These are phyloP conservation scores for Hydriomena furcata DNA, from an alignment of 2,888 invertebrate genomes.

Conservation along the genomic window DNA sequence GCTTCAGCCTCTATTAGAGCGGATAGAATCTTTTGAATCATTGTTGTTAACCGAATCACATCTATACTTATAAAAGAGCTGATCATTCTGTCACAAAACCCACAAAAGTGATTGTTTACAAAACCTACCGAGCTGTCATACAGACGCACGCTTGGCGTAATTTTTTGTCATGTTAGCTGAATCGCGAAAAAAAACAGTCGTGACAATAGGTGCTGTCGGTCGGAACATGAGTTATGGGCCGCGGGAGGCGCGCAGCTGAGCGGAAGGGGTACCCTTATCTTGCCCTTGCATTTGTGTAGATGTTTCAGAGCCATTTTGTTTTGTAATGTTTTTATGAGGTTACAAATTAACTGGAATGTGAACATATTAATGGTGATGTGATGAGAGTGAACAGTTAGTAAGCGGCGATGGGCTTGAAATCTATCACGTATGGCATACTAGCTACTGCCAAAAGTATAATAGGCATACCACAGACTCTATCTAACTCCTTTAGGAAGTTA, in stretches of 20 bases:
- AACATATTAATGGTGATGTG: conserved; percentile 3
- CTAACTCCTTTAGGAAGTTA: too few relatives aligned
- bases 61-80: too few relatives aligned
- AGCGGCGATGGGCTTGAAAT: too few relatives aligned
- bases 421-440: too few relatives aligned
- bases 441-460: too few relatives aligned
- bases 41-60: too few relatives aligned
- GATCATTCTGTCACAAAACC: too few relatives aligned
- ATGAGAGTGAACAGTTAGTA: neutral
- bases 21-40: too few relatives aligned
- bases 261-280: conserved; percentile 41
- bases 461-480: too few relatives aligned
- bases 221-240: conserved; percentile 61
- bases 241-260: conserved; percentile 40
- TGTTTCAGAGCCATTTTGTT: conserved; percentile 19
- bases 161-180: conserved; percentile 39
- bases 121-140: conserved; percentile 10
- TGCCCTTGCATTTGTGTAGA: conserved; percentile 20
- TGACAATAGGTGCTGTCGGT: conserved; percentile 58
- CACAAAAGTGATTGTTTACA: neutral
- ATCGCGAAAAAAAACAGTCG: conserved; percentile 54
- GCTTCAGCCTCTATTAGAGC: too few relatives aligned
- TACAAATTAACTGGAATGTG: conserved; percentile 5
- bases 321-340: conserved; percentile 16
- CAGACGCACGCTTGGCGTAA: conserved; percentile 11